These are phyloP conservation scores for Zosterops lateralis DNA, from an alignment of 2,113 vertebrate genomes.

Conservation along the genomic window DNA sequence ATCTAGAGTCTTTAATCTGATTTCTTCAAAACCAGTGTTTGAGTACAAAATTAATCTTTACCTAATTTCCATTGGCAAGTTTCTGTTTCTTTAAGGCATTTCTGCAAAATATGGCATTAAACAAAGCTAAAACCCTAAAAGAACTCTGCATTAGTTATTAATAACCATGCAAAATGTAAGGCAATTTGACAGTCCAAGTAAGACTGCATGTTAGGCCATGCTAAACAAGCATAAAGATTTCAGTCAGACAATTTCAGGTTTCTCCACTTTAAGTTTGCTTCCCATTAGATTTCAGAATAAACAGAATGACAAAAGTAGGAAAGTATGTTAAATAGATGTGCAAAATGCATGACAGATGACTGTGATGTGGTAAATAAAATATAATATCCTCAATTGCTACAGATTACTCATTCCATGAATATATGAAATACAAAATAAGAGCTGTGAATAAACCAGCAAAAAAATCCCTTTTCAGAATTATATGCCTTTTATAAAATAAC, in stretches of 20 bases:
- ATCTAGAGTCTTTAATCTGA: constrained; percentile 15
- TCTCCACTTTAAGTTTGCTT: background rate
- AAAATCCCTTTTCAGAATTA: background rate
- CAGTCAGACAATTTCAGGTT: background rate
- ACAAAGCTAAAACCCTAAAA: background rate
- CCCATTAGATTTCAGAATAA: background rate
- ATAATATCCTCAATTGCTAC: background rate
- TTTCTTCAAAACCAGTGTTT: background rate
- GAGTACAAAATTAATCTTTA: background rate
- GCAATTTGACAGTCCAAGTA: background rate
- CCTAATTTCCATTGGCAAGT: background rate
- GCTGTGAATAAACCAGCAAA: background rate
- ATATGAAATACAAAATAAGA: background rate
- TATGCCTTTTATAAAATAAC: background rate
- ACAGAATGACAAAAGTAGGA: background rate
- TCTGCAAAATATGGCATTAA: background rate
- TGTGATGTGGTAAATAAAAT: constrained; percentile 29
- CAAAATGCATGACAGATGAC: background rate
- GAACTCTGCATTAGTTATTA: background rate
- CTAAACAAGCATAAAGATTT: background rate
- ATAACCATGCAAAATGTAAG: background rate
- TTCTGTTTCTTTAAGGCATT: background rate
- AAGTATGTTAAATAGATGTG: constrained; percentile 12
- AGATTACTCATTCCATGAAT: background rate
- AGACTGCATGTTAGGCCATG: background rate